A percentile compares a stretch with the other conserved stretches of the same genome.
These are phyloP conservation scores for Agrenia bidenticulata DNA, from an alignment of 2,888 invertebrate species.

Conservation along the genomic window DNA sequence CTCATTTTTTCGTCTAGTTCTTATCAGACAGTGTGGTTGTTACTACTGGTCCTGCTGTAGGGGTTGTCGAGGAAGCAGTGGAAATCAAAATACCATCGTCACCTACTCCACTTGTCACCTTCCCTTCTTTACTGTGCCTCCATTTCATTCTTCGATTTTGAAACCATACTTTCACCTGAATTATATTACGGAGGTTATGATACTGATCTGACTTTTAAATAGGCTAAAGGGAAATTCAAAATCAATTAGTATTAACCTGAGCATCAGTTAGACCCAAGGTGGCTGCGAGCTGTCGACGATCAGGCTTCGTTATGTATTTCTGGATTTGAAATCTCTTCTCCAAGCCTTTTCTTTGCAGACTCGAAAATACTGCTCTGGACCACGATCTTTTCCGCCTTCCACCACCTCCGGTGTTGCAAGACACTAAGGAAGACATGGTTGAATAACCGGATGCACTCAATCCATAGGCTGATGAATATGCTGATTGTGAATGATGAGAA, in stretches of 20 bases:
- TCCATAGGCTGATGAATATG: constrained; percentile 33
- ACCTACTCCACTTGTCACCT: constrained; percentile 30
- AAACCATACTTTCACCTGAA: constrained; percentile 88
- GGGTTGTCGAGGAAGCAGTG: neutral
- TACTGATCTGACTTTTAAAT: neutral
- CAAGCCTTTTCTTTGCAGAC: constrained; percentile 88
- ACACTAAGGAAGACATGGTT: constrained; percentile 45
- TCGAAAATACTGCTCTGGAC: constrained; percentile 93
- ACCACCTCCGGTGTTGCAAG: constrained; percentile 46
- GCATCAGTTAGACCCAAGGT: constrained; percentile 90
- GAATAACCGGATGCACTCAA: constrained; percentile 37
- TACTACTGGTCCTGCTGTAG: neutral
- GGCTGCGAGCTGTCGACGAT: constrained; percentile 85
- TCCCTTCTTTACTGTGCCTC: constrained; percentile 72
- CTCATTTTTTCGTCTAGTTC: no score
- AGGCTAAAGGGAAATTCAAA: no score
- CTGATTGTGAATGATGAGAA: constrained; percentile 28
- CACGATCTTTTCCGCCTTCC: constrained; percentile 83
- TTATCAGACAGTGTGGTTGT: neutral
- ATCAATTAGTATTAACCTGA: constrained; percentile 64
- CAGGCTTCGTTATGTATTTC: constrained; percentile 94
- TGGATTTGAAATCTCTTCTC: constrained; percentile 90
- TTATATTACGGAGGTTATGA: neutral
- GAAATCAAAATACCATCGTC: neutral
- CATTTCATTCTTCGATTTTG: constrained; percentile 89